Evolutionary conservation across 2,113 vertebrate species (phyloP).

Genomic region (Opisthocomus hoazin): DNA sequence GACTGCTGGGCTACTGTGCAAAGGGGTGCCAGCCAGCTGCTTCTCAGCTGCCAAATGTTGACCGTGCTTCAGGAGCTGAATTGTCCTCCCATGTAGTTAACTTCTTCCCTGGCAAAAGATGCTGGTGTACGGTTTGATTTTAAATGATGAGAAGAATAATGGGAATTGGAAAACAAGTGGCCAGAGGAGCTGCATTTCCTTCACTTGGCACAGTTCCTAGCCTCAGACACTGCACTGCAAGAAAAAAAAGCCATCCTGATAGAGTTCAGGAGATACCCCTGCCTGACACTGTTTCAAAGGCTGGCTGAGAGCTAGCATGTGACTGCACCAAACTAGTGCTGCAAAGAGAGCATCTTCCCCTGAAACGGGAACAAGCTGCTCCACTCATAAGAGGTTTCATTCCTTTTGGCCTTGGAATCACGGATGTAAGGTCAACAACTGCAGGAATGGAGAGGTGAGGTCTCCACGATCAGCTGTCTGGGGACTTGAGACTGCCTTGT

Average conservation of each 20-base stretch:
- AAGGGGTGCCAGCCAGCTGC: constrained; percentile 22
- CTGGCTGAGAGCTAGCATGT: background rate
- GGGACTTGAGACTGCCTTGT: background rate
- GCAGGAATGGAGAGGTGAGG: background rate
- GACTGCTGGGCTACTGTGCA: background rate
- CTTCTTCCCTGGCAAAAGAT: background rate
- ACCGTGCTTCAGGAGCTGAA: background rate
- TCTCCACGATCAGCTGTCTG: background rate
- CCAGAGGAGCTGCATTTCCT: background rate
- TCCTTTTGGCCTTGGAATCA: background rate
- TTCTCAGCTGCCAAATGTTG: constrained; percentile 11
- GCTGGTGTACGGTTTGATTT: background rate
- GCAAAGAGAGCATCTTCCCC: background rate
- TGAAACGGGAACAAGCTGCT: background rate
- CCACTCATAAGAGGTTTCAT: fast-evolving
- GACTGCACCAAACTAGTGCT: background rate
- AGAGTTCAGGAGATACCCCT: background rate
- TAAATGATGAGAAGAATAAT: background rate
- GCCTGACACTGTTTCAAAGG: background rate
- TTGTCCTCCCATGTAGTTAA: background rate
- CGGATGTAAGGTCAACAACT: background rate
- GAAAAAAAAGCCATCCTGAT: background rate
- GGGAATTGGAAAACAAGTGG: background rate
- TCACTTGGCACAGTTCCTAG: background rate
- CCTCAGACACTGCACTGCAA: background rate